phyloP scores from a whole-genome alignment of 2,797 vertebrate genomes.

The Muraenolepis orangiensis region DNA sequence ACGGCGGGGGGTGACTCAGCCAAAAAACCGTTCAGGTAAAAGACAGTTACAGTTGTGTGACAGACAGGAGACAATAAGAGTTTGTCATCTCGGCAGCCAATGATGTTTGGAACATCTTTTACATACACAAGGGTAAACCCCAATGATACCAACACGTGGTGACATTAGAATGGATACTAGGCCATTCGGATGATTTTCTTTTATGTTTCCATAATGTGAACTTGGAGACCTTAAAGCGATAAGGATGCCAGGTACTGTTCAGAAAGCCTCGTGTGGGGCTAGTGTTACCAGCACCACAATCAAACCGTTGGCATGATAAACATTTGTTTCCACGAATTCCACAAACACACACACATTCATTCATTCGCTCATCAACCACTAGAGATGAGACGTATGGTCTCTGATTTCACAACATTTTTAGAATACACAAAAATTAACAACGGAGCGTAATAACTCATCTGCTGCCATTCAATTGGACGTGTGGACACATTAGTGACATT shows the following conservation, averaged over 20 bases:
- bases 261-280: no score
- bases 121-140: background rate
- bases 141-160: background rate
- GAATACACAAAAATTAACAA: background rate
- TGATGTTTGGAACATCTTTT: no score
- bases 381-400: background rate
- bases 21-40: background rate
- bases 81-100: background rate
- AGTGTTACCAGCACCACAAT: no score
- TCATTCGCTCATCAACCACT: background rate
- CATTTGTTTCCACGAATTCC: no score
- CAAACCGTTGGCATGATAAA: no score
- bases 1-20: background rate
- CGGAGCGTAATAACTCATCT: no score
- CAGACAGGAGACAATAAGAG: background rate
- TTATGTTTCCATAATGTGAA: no score
- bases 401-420: background rate
- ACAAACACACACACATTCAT: background rate
- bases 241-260: no score
- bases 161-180: no score
- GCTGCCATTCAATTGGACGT: background rate
- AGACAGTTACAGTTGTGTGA: background rate
- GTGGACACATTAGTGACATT: background rate
- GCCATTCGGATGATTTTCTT: no score
- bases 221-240: no score